Evolutionary conservation across 2,888 invertebrate species (phyloP).

Genomic region (Galeopsomyia nigrocyanea): DNA sequence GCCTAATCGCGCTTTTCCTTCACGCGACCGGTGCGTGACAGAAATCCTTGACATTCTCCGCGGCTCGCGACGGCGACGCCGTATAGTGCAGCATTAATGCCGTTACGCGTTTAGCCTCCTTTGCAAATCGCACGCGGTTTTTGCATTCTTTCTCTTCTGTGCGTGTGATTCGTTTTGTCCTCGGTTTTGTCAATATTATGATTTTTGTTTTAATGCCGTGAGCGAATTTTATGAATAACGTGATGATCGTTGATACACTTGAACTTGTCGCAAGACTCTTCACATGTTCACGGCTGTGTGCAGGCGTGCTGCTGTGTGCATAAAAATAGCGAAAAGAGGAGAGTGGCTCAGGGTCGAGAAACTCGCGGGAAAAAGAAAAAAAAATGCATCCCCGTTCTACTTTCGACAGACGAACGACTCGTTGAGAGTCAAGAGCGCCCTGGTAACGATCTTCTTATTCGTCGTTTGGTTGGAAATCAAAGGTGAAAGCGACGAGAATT

Average conservation of each 20-base stretch:
- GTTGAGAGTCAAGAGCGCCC: constrained; percentile 2
- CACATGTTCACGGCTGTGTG: constrained; percentile 12
- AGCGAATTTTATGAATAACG: no score
- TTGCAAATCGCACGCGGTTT: no score
- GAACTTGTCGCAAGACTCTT: background rate
- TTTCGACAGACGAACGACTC: constrained; percentile 1
- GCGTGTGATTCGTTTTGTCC: no score
- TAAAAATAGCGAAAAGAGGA: constrained; percentile 28
- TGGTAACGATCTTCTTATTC: background rate
- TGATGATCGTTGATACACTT: no score
- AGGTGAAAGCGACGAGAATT: constrained; percentile 9
- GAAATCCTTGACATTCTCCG: constrained; percentile 52
- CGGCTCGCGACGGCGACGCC: background rate
- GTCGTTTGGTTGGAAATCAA: no score
- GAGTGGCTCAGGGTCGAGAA: constrained; percentile 44
- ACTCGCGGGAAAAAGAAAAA: constrained; percentile 16
- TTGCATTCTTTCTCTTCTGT: no score
- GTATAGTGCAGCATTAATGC: constrained; percentile 30
- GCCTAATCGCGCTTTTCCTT: constrained; percentile 37
- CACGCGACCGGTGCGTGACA: constrained; percentile 41
- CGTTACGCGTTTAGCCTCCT: constrained; percentile 8
- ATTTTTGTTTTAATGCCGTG: no score
- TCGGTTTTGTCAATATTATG: no score
- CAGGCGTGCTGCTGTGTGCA: background rate
- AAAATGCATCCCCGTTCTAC: constrained; percentile 17